Evolutionary conservation across 1,140 invertebrate genomes (phyloP), one percentile per base, ranked within the genome.

Genomic region (Drosophila pectinifera): DNA sequence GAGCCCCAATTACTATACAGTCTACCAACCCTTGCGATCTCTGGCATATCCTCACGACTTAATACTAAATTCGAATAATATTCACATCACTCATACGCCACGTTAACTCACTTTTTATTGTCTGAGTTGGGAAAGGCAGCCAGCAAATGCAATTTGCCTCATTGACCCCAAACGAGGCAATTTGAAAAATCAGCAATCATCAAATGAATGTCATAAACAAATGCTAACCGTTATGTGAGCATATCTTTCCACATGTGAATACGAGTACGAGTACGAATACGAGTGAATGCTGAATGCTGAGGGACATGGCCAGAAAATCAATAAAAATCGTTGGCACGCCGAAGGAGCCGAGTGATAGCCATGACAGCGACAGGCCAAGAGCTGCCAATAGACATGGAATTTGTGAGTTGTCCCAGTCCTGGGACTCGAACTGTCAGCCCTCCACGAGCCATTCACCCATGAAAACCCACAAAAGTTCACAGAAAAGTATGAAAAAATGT

Each of bases 131-230:
- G 31, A 14, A 14, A 16, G 34, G 51, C 41, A 39, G 45, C 13
- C 18, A 34, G 51, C 28, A 70, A 69, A 70, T 70, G 51, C 64
- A 56, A 48, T 70, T 70, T 34, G 31, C 28, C 65, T 45, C 42
- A 57, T 70, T 57, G 53, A 56, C 42, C 42, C 42, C 26, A 36
- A 70, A 70, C 53, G 42, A 70, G 68, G 49, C 64, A 70, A 70
- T 70, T 70, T 48, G 64, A 39, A 57, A 69, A 56, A 70, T 56
- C 67, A 57, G 67, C 64, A 70, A 70, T 70, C 67, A 70, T 70
- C 68, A 48, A 68, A 70, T 70, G 64, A 70, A 70, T 70, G 68
- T 70, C 68, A 70, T 70, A 56, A 70, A 70, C 49, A 70, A 70
- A 57, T 70, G 68, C 64, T 57, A 43, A 70, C 65, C 64, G 62